phyloP scores from a whole-genome alignment of 2,797 vertebrate species.

The Aplochiton taeniatus region DNA sequence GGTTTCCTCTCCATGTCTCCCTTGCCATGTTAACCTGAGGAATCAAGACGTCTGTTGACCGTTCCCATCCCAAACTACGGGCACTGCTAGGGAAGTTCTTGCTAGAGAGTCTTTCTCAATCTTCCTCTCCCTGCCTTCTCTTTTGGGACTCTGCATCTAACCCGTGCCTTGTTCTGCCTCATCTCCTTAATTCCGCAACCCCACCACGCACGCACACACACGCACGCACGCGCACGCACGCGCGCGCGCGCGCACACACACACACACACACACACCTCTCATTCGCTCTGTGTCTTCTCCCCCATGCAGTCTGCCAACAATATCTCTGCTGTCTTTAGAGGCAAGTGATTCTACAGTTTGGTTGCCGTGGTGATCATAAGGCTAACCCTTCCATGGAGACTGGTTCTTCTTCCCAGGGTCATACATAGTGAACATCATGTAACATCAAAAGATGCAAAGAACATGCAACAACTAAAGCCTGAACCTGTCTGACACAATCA shows the following conservation, averaged over 20 bases:
- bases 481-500: no score
- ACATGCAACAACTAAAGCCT: no score
- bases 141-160: neutral
- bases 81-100: neutral
- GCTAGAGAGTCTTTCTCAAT: neutral
- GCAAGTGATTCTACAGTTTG: constrained; percentile 69
- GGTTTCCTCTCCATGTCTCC: no score
- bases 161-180: neutral
- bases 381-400: constrained; percentile 32
- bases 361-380: constrained; percentile 61
- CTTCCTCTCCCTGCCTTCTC: neutral
- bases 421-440: neutral
- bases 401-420: constrained; percentile 21
- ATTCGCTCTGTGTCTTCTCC: constrained; percentile 15
- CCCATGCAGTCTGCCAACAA: constrained; percentile 27
- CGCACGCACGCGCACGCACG: constrained; percentile 1
- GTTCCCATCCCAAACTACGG: no score
- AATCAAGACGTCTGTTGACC: no score
- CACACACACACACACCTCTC: constrained; percentile 3
- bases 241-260: constrained; percentile 6
- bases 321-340: constrained; percentile 56
- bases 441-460: neutral
- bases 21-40: no score
- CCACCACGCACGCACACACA: neutral
- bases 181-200: neutral